A percentile compares a stretch with the other conserved stretches of the same genome.
These are phyloP conservation scores for Campopleginae sp. DNA, from an alignment of 2,888 invertebrate species.

Conservation along the genomic window DNA sequence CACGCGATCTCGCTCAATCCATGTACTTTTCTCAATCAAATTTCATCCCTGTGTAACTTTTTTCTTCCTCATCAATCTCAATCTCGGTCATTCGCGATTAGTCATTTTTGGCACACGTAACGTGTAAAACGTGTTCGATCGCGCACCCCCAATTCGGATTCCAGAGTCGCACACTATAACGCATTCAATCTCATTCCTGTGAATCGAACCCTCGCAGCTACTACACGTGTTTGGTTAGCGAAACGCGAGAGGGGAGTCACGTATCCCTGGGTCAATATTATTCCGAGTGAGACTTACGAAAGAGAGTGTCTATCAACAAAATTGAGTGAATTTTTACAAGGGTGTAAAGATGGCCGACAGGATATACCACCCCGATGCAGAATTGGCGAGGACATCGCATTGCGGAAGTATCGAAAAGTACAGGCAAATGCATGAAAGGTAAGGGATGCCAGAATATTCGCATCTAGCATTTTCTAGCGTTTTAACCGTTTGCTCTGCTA, in stretches of 20 bases:
- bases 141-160: slow-evolving; percentile 3
- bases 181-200: background rate
- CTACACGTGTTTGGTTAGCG: slow-evolving; percentile 2
- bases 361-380: slow-evolving; percentile 87
- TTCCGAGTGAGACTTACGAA: background rate
- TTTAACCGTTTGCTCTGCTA: background rate
- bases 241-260: background rate
- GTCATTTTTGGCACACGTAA: background rate
- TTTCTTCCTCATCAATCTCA: background rate
- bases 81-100: background rate
- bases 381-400: slow-evolving; percentile 87
- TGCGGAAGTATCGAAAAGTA: slow-evolving; percentile 91
- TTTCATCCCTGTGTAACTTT: background rate
- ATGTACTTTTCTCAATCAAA: background rate
- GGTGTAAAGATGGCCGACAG: slow-evolving; percentile 80
- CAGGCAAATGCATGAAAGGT: slow-evolving; percentile 91
- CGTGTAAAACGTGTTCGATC: slow-evolving; percentile 3
- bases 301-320: slow-evolving; percentile 1
- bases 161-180: background rate
- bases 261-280: background rate
- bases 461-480: background rate
- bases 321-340: slow-evolving; percentile 14
- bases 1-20: background rate
- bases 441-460: slow-evolving; percentile 64
- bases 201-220: background rate